A percentile compares a stretch with the other conserved stretches of the same genome.
Conservation (phyloP, 2,113 vertebrate genomes). For the Grammatotria lemairii region DNA sequence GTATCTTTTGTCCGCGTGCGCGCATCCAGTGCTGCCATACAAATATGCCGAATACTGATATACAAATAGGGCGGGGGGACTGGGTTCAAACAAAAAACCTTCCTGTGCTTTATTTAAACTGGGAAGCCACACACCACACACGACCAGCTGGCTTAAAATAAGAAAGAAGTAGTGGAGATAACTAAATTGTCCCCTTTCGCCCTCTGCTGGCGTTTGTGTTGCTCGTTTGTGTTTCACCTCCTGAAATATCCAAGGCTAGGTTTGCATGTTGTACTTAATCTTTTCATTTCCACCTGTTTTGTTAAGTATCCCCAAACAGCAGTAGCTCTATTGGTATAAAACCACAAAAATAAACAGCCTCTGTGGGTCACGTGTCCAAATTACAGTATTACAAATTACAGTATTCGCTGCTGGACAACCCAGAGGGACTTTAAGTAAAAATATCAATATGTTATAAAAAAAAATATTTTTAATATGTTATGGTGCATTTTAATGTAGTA, state of each 20-base stretch:
- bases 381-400: not conserved
- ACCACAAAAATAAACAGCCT: not conserved
- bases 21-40: not conserved
- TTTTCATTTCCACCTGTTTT: not conserved
- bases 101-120: not conserved
- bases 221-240: fast-evolving
- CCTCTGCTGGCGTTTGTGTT: not conserved
- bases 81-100: not conserved
- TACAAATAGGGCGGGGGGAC: not conserved
- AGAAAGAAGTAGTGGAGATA: not conserved
- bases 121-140: not conserved
- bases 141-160: not conserved
- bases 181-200: not conserved
- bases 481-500: not conserved
- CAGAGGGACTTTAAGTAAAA: not conserved
- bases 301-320: not conserved
- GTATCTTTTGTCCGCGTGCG: not conserved
- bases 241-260: not conserved
- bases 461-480: not conserved
- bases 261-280: not conserved
- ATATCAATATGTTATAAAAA: not conserved
- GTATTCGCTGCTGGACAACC: fast-evolving
- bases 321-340: not conserved
- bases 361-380: not conserved
- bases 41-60: not conserved